Base-by-base conservation (phyloP, 2,113 vertebrate species). In the Myrmophylax atrothorax region DNA sequence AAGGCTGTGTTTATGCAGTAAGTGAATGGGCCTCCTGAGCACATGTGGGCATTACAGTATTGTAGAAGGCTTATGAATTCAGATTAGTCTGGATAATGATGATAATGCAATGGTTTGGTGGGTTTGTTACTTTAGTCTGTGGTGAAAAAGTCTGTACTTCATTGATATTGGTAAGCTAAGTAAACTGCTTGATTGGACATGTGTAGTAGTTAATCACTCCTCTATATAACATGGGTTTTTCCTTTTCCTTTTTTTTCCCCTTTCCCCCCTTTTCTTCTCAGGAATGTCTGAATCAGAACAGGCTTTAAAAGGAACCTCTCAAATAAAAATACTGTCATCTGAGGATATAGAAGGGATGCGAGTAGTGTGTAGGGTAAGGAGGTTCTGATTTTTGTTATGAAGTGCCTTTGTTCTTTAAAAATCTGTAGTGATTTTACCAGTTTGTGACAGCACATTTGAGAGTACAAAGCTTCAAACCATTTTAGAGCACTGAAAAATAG, bases 221-320 rank as follows among this genome's bases (percentile, higher is more conserved):
- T 40, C 28, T n/a, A 2, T 25, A 5, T 77, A 88, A 77, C 8
- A 2, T 59, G 10, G 3, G 0, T 0, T 0, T 12, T 62, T 40
- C 31, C 3, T 5, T 69, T 75, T 87, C 68, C 14, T 29, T 64
- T 59, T 42, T 72, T 85, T 84, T 86, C 7, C 4, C 14, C 12
- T 1, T 17, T 10, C 14, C 10, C 6, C 1, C 62, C 85, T 89
- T 93, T 94, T 79, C 25, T 46, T 92, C 94, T 63, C 79, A 99
- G 99, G 99, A 94, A 99, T 99, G 98, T 99, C 99, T 80, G 99
- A 99, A 97, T 99, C 99, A 6, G 99, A 99, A 95, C 99, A 99
- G 97, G 98, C 99, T 88, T 98, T 99, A 92, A 99, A 99, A 98
- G 99, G 99, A 87, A 99, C 99, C 16, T 99, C 99, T 77, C 99